Conservation (phyloP, 2,797 vertebrate genomes). For the Distichodus sexfasciatus region DNA sequence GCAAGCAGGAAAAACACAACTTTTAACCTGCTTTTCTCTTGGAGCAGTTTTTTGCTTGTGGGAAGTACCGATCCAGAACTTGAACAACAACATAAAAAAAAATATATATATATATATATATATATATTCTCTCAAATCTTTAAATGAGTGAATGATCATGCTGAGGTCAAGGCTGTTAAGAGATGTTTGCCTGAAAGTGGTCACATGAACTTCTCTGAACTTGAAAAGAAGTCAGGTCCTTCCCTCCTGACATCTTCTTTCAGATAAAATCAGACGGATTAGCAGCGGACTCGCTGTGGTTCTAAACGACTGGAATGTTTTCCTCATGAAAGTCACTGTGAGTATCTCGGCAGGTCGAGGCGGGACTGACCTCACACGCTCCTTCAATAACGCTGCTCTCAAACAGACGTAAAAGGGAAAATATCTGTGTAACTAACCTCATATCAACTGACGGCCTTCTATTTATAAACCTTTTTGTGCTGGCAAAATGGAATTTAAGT, state of each 20-base stretch:
- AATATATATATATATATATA: neutral
- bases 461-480: too few species aligned
- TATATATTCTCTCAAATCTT: neutral
- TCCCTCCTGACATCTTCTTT: neutral
- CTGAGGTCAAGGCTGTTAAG: neutral
- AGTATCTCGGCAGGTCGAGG: neutral
- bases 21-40: too few species aligned
- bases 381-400: neutral
- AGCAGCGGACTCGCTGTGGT: neutral
- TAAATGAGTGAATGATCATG: neutral
- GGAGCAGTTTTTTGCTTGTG: too few species aligned
- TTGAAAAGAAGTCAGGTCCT: neutral
- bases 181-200: neutral
- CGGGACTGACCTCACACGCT: neutral
- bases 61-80: too few species aligned
- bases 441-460: too few species aligned
- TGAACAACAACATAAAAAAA: neutral
- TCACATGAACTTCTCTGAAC: neutral
- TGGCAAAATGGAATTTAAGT: too few species aligned
- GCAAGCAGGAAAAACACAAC: constrained; percentile 8
- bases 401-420: neutral
- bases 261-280: neutral
- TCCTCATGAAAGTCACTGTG: neutral
- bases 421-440: neutral
- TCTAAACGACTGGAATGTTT: neutral